These are phyloP conservation scores for Etheostoma cragini DNA, from an alignment of 2,113 vertebrate genomes.

Conservation along the genomic window DNA sequence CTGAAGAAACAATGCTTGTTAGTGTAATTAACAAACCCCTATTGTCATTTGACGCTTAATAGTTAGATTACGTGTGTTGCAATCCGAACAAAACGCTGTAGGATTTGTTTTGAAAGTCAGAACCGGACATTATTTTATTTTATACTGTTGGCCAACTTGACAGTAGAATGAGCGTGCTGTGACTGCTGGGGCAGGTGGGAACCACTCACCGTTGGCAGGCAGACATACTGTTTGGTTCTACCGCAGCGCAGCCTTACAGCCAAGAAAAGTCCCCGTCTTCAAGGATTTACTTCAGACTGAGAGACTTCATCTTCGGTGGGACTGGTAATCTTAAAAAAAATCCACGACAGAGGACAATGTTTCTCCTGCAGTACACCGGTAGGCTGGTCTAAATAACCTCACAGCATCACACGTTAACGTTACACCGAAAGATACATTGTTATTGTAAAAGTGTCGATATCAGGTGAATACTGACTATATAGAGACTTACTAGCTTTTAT, in stretches of 20 bases:
- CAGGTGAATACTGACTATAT: not conserved
- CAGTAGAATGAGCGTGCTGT: not conserved
- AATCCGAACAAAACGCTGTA: not conserved
- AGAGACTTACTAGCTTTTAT: not conserved
- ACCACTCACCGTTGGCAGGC: not conserved
- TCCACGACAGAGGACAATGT: constrained; percentile 3
- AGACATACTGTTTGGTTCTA: too few species aligned
- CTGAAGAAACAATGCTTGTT: not conserved
- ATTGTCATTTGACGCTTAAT: not conserved
- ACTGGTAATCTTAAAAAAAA: not conserved
- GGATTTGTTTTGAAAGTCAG: not conserved
- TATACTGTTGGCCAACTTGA: accelerated
- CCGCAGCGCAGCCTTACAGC: not conserved
- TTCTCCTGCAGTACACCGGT: constrained; percentile 40
- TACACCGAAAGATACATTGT: not conserved
- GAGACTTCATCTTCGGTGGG: not conserved
- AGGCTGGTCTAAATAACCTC: not conserved
- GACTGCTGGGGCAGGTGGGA: not conserved
- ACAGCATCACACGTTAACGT: not conserved
- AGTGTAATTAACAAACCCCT: not conserved
- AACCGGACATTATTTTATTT: accelerated
- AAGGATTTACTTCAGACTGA: not conserved
- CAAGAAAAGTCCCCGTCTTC: not conserved
- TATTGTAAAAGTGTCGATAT: not conserved
- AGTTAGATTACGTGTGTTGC: too few species aligned